Evolutionary conservation across 2,797 vertebrate species (phyloP).

Genomic region (Megalops cyprinoides): DNA sequence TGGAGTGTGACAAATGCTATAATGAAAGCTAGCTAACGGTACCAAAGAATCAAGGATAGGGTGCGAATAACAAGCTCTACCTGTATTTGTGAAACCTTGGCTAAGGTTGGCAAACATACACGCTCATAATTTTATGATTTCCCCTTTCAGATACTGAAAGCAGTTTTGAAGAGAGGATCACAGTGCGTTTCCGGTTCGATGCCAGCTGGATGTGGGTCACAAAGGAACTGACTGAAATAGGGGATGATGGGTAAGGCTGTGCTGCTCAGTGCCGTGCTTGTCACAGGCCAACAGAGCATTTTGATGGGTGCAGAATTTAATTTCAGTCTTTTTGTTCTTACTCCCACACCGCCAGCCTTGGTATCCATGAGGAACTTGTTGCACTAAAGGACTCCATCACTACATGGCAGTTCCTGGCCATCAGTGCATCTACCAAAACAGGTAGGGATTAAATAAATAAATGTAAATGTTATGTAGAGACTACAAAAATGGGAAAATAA

Average conservation of each 20-base stretch:
- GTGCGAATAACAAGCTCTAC: no score
- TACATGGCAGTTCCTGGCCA: constrained; percentile 56
- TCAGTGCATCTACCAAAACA: constrained; percentile 50
- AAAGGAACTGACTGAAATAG: background rate
- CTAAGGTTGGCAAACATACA: background rate
- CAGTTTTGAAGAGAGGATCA: background rate
- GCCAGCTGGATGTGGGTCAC: constrained; percentile 27
- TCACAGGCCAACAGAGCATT: background rate
- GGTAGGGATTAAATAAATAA: no score
- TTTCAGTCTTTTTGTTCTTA: background rate
- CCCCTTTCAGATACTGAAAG: background rate
- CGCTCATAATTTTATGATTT: background rate
- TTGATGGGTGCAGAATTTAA: background rate
- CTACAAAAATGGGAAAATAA: no score
- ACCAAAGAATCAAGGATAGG: no score
- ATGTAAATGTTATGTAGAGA: no score
- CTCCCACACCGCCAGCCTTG: background rate
- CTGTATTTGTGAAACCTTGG: no score
- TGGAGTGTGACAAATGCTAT: no score
- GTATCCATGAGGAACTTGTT: rapidly evolving
- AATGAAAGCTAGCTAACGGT: no score
- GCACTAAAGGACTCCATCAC: constrained; percentile 52
- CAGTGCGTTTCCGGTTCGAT: constrained; percentile 7
- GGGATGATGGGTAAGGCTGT: constrained; percentile 1
- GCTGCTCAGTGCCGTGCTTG: background rate